phyloP scores from a whole-genome alignment of 2,797 vertebrate genomes.

The Sciurus vulgaris region DNA sequence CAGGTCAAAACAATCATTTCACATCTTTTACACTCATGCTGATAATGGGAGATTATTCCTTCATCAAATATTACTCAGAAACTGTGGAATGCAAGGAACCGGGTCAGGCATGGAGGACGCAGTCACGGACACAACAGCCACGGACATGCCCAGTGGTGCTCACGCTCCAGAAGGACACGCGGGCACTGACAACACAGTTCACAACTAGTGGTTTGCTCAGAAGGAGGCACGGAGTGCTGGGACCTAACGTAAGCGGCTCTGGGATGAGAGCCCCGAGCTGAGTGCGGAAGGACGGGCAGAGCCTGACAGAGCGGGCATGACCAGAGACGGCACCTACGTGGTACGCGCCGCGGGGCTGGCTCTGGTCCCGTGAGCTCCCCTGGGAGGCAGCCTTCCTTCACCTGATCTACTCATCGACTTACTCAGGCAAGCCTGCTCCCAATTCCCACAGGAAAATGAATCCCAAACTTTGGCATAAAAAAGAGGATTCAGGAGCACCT shows the following conservation, averaged over 20 bases:
- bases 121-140: background rate
- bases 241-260: background rate
- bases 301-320: background rate
- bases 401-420: background rate
- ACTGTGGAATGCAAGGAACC: background rate
- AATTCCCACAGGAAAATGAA: slow-evolving; percentile 1
- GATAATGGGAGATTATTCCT: background rate
- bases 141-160: background rate
- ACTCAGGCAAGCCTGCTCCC: background rate
- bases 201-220: background rate
- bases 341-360: background rate
- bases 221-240: background rate
- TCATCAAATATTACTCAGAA: background rate
- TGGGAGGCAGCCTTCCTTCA: background rate
- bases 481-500: background rate
- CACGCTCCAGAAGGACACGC: background rate
- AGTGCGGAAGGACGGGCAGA: background rate
- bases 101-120: background rate
- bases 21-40: background rate
- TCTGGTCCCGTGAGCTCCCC: background rate
- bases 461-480: background rate
- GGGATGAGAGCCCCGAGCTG: background rate
- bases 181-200: background rate
- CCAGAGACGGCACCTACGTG: background rate
- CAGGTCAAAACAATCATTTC: background rate